A percentile compares a stretch with the other conserved stretches of the same genome.
Evolutionary conservation across 2,797 vertebrate species (phyloP).

Genomic region (Lophotriccus pileatus): DNA sequence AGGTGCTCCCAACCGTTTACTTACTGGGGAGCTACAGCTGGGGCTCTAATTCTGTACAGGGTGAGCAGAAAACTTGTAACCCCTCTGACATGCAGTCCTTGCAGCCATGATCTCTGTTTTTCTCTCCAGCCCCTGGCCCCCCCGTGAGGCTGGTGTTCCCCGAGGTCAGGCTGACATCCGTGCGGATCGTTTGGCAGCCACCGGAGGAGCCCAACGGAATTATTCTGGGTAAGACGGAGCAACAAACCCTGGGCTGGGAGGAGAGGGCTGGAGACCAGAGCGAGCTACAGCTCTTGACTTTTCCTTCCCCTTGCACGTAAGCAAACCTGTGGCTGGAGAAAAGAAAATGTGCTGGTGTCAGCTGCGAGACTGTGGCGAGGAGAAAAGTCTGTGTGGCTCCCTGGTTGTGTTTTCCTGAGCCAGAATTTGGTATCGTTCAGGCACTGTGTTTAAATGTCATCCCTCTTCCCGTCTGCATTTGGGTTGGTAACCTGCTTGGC

Average conservation of each 20-base stretch:
- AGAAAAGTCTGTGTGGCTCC: not conserved
- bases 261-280: not conserved
- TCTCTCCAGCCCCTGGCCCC: conserved; percentile 85
- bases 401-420: not conserved
- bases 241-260: not conserved
- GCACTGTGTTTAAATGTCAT: not conserved
- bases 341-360: not conserved
- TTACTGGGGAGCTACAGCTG: accelerated
- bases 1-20: accelerated
- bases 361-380: not conserved
- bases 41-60: accelerated
- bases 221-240: conserved; percentile 83
- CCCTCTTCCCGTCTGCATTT: not conserved
- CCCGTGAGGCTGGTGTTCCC: conserved; percentile 91
- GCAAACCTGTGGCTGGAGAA: not conserved
- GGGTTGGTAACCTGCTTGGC: not conserved
- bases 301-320: not conserved
- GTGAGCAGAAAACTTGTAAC: not conserved
- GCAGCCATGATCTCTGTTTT: not conserved
- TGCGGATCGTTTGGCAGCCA: conserved; percentile 92
- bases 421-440: not conserved
- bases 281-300: not conserved
- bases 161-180: conserved; percentile 87
- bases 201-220: conserved; percentile 90
- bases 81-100: accelerated